phyloP scores from a whole-genome alignment of 2,888 invertebrate genomes.

The Chironomus tentans region DNA sequence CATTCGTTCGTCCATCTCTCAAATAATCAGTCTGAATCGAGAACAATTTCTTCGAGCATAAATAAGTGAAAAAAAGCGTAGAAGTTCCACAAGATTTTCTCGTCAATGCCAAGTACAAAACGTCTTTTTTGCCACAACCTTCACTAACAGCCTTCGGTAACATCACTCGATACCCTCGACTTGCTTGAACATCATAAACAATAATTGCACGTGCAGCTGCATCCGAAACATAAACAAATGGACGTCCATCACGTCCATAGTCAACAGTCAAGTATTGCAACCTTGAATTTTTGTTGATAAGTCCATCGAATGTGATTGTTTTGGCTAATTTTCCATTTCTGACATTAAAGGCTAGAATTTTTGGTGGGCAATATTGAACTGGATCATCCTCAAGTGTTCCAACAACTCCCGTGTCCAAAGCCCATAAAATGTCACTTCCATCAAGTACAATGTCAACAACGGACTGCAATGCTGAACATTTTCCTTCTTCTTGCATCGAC shows the following conservation, averaged over 20 bases:
- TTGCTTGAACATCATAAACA: constrained; percentile 55
- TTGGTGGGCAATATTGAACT: constrained; percentile 56
- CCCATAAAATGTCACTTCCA: constrained; percentile 58
- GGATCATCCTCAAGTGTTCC: constrained; percentile 54
- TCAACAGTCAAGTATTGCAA: constrained; percentile 63
- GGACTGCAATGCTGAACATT: constrained; percentile 56
- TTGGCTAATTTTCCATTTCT: constrained; percentile 53
- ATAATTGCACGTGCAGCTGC: constrained; percentile 58
- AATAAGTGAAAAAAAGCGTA: constrained; percentile 53
- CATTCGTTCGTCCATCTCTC: constrained; percentile 48
- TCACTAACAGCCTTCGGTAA: constrained; percentile 48
- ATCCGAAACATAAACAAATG: constrained; percentile 57
- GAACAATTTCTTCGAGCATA: constrained; percentile 53
- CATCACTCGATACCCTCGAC: constrained; percentile 54
- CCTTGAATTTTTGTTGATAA: constrained; percentile 50
- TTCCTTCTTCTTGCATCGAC: constrained; percentile 54
- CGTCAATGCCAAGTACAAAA: constrained; percentile 56
- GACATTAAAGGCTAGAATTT: constrained; percentile 54
- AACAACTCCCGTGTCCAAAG: constrained; percentile 60
- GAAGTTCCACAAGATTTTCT: constrained; percentile 49
- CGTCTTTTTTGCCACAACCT: constrained; percentile 49
- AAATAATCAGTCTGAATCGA: constrained; percentile 55
- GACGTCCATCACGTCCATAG: constrained; percentile 51
- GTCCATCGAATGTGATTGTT: constrained; percentile 50
- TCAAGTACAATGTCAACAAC: constrained; percentile 58